Conservation (phyloP, 2,113 vertebrate species). For the Oenanthe oenanthe region DNA sequence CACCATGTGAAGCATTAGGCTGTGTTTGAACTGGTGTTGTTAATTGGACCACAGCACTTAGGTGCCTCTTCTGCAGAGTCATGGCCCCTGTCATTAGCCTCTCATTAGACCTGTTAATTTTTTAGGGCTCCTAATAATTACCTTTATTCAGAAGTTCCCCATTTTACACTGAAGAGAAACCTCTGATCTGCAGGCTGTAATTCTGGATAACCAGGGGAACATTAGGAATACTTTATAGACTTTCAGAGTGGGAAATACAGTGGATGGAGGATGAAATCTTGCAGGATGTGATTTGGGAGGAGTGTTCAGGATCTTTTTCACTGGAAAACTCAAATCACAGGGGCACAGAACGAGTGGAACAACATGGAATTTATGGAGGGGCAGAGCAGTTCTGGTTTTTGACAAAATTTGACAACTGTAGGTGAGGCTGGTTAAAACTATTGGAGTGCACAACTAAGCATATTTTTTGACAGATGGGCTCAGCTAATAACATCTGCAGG, state of each 20-base stretch:
- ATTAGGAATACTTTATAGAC: background rate
- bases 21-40: constrained; percentile 38
- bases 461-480: background rate
- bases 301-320: background rate
- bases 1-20: constrained; percentile 24
- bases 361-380: background rate
- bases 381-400: background rate
- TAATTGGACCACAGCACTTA: constrained; percentile 41
- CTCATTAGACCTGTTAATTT: constrained; percentile 59
- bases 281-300: background rate
- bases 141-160: constrained; percentile 21
- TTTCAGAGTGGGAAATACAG: background rate
- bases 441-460: background rate
- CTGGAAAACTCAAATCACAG: background rate
- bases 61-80: constrained; percentile 11
- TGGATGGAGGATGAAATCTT: background rate
- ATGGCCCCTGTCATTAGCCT: constrained; percentile 43
- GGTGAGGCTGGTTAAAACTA: background rate
- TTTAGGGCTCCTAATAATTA: constrained; percentile 39
- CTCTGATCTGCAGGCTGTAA: constrained; percentile 18
- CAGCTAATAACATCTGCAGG: background rate
- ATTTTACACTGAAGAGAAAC: background rate
- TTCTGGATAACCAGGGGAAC: background rate
- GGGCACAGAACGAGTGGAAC: background rate
- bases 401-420: background rate